Evolutionary conservation across 2,113 vertebrate species (phyloP).

Genomic region (Chrysemys picta): DNA sequence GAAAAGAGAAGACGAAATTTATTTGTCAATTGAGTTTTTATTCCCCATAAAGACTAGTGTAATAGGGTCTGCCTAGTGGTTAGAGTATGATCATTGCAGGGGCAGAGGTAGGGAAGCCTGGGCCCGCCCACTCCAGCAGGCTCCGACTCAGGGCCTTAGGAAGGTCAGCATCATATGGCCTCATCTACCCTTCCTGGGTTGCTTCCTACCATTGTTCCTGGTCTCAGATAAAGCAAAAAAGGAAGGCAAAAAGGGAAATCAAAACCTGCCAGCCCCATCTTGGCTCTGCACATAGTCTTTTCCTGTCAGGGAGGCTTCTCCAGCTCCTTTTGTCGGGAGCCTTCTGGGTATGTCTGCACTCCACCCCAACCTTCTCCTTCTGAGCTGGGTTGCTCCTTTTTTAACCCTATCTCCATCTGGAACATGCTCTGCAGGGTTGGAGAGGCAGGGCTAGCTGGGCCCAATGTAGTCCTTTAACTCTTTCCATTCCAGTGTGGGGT

Average conservation of each 20-base stretch:
- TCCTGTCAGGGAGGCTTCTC: too few relatives aligned
- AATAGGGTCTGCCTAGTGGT: background rate
- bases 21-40: background rate
- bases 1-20: background rate
- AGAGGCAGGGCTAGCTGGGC: too few relatives aligned
- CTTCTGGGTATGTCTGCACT: too few relatives aligned
- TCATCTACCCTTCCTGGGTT: background rate
- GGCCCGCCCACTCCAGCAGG: too few relatives aligned
- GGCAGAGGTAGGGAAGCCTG: background rate
- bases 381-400: too few relatives aligned
- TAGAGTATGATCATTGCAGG: background rate
- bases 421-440: too few relatives aligned
- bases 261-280: background rate
- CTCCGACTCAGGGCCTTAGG: too few relatives aligned
- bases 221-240: background rate
- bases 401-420: too few relatives aligned
- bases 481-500: too few relatives aligned
- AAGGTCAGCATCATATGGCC: too few relatives aligned
- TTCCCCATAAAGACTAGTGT: background rate
- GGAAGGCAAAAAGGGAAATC: background rate
- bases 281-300: background rate
- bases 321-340: background rate
- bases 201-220: background rate
- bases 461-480: too few relatives aligned
- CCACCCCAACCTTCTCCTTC: too few relatives aligned